phyloP scores from a whole-genome alignment of 2,797 vertebrate species.

The Gymnoscopelus microlampas region DNA sequence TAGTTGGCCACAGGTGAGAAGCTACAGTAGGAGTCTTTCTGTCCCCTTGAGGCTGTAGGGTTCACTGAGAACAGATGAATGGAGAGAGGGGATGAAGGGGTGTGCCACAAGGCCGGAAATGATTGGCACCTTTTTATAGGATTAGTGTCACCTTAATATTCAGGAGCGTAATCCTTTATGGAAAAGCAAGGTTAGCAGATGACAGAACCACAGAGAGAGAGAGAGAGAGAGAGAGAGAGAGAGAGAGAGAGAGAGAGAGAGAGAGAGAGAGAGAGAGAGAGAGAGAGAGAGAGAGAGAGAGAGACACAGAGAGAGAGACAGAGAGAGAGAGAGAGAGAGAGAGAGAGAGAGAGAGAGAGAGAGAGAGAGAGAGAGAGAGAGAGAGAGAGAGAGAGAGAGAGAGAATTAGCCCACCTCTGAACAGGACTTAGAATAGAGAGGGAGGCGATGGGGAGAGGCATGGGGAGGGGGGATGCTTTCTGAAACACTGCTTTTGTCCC shows the following conservation, averaged over 20 bases:
- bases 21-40: background rate
- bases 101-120: conserved; percentile 38
- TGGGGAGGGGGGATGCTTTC: conserved; percentile 37
- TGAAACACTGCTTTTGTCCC: conserved; percentile 69
- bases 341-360: conserved; percentile 57
- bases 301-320: background rate
- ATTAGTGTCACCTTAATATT: conserved; percentile 81
- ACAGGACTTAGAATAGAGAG: conserved; percentile 44
- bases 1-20: conserved; percentile 37
- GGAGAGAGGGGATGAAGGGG: conserved; percentile 49
- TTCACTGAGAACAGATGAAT: conserved; percentile 26
- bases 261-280: conserved; percentile 68
- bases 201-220: conserved; percentile 45
- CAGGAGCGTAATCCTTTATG: conserved; percentile 73
- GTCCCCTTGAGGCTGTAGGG: conserved; percentile 29
- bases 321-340: conserved; percentile 7
- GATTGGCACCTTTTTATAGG: conserved; percentile 78
- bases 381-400: conserved; percentile 41
- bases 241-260: conserved; percentile 55
- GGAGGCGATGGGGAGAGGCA: conserved; percentile 24
- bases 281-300: conserved; percentile 53
- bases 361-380: background rate
- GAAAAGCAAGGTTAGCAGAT: conserved; percentile 74
- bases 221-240: conserved; percentile 16
- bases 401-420: conserved; percentile 70